Conservation (phyloP, 1,140 invertebrate species). For the Cotesia typhae region DNA sequence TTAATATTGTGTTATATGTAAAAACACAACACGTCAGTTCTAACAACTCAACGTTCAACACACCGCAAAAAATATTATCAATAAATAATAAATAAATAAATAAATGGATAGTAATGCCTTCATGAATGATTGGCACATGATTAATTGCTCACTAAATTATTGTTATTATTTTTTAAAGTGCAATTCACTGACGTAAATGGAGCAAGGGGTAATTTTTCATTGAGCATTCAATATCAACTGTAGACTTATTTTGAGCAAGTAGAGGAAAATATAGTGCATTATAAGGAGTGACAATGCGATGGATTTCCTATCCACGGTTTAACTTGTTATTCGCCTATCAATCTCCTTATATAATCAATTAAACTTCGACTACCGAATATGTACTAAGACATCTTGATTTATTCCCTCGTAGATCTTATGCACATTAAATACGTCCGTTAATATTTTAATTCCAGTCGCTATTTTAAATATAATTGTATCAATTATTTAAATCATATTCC, state of each 20-base stretch:
- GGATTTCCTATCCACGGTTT: constrained; percentile 15
- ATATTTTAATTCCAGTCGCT: too few relatives aligned
- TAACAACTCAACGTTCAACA: neutral
- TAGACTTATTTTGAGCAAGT: too few relatives aligned
- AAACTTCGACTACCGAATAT: neutral
- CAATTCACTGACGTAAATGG: constrained; percentile 13
- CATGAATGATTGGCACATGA: constrained; percentile 18
- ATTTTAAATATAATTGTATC: too few relatives aligned
- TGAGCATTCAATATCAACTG: neutral
- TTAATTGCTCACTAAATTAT: constrained; percentile 5
- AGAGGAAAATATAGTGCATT: neutral
- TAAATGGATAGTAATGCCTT: neutral
- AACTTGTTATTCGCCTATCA: neutral
- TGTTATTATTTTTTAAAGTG: neutral
- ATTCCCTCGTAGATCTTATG: neutral
- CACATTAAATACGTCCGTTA: too few relatives aligned
- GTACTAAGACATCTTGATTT: neutral
- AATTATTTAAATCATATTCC: too few relatives aligned
- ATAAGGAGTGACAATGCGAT: constrained; percentile 14
- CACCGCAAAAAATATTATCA: neutral
- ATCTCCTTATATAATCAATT: constrained; percentile 18
- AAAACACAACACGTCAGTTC: neutral
- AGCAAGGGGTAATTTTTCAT: constrained; percentile 29
- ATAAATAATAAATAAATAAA: neutral
- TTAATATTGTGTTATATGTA: neutral